Evolutionary conservation across 2,797 vertebrate species (phyloP), one percentile per base, ranked within the genome.

Genomic region (Danio aesculapii): DNA sequence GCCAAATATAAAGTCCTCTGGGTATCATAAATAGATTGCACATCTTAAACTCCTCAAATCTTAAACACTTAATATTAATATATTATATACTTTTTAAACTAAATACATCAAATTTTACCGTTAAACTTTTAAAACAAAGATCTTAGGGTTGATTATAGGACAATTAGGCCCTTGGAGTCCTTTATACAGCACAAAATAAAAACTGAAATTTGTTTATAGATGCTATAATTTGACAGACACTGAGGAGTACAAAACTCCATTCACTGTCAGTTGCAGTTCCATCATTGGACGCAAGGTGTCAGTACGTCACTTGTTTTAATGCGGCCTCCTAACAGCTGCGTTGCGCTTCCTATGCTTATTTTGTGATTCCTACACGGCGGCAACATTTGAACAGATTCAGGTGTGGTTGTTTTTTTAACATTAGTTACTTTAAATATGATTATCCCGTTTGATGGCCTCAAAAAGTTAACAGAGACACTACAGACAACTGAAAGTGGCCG

Each of bases 221-320:
- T n/a, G 11, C 6, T 19, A 13, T 49, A 2, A 49, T 67, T 67
- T 47, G 5, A 16, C 6, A 47, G 43, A 11, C 39, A 47, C 7
- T 49, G 12, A 9, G 47, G 13, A 16, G 10, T 64, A 30, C 3
- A n/a, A 58, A 21, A 4, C 4, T 5, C 5, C 11, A 41, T 41
- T 1, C 10, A 6, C 5, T 13, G 5, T 0, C 21, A 49, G 41
- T 84, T 89, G 62, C 10, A 61, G 85, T 59, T 2, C 49, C 6
- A 6, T 4, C 0, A 49, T 8, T 0, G 4, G 16, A 86, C 92
- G 71, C 88, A 50, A 0, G 88, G 86, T 12, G 92, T 90, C 8
- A 83, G 2, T 88, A 82, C 73, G 16, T 39, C 3, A 2, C 6
- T 52, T 14, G 2, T 61, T 81, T 87, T 70, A 50, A 69, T 43